Conservation (phyloP, 1,140 invertebrate species). For the fruit fly (Drosophila melanogaster) region DNA sequence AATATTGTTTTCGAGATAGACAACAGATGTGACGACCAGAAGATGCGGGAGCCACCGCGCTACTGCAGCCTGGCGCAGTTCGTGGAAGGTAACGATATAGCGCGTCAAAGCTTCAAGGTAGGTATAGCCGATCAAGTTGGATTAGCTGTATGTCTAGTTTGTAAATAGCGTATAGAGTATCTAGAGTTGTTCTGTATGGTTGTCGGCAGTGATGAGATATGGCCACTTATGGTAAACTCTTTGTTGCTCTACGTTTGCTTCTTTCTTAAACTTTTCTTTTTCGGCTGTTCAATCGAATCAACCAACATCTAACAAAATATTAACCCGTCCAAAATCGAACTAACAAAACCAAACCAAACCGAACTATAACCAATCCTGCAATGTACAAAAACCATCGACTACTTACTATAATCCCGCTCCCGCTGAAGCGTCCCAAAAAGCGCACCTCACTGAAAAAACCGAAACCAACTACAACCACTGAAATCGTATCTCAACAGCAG, state of each 20-base stretch:
- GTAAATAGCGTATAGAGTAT: conserved; percentile 21
- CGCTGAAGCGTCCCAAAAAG: conserved; percentile 79
- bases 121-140: conserved; percentile 29
- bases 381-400: conserved; percentile 37
- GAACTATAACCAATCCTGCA: conserved; percentile 13
- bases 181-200: conserved; percentile 63
- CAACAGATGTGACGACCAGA: conserved; percentile 86
- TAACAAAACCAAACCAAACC: conserved; percentile 19
- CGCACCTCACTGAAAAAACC: conserved; percentile 77
- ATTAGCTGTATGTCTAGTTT: conserved; percentile 34
- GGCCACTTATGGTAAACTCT: conserved; percentile 78
- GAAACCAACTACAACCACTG: conserved; percentile 69
- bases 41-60: conserved; percentile 86
- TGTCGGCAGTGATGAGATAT: conserved; percentile 60
- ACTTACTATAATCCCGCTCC: conserved; percentile 29
- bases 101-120: conserved; percentile 89
- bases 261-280: conserved; percentile 68
- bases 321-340: conserved; percentile 32
- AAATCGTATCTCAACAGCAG: conserved; percentile 83
- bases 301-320: conserved; percentile 44
- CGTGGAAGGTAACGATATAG: conserved; percentile 92
- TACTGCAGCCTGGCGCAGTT: conserved; percentile 91
- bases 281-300: conserved; percentile 48
- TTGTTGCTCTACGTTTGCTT: conserved; percentile 81
- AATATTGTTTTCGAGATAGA: conserved; percentile 88